Base-by-base conservation (phyloP, 2,888 invertebrate genomes). In the Clostera curtula region DNA sequence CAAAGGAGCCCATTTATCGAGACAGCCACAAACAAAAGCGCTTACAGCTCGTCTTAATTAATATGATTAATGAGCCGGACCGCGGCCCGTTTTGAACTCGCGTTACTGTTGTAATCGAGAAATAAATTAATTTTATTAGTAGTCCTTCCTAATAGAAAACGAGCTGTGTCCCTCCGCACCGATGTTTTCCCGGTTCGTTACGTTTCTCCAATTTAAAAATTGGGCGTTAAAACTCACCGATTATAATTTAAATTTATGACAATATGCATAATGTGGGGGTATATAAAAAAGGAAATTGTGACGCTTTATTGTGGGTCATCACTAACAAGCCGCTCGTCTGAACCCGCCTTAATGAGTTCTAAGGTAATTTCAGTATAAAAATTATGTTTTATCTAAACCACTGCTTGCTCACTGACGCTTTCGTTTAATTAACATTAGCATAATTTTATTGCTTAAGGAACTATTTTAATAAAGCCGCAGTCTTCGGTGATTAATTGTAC, bases 111-210 rank as follows among this genome's bases (percentile, higher is more conserved):
- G 72, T 76, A 80, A 82, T 82, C 76, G 74, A 73, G 74, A 73
- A 76, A 82, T 77, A 80, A 79, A 82, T 83, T 82, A 79, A 82
- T 77, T 79, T 72, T 74, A 79, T 82, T 77, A 75, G 70, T 70
- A 69, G 72, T 73, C 70, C 65, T 73, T 69, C 68, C 67, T 80
- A 77, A 76, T 79, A 76, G 77, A 80, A 77, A 72, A 69, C 56
- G 55, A 56, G 39, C 50, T 44, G 46, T 43, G 58, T 56, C 42
- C 49, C 46, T 26, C 34, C 51, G 46, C 45, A 54, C 46, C 46
- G 48, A 53, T 48, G 47, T 62, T 66, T 67, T 65, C 62, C 57
- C 62, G 64, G 61, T 65, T 65, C 67, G 66, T 70, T 71, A 62
- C 63, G 63, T 70, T 68, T 68, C 70, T 72, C 63, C 64, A 74